Conservation (phyloP, 2,888 invertebrate genomes). For the Pachymerium ferrugineum region DNA sequence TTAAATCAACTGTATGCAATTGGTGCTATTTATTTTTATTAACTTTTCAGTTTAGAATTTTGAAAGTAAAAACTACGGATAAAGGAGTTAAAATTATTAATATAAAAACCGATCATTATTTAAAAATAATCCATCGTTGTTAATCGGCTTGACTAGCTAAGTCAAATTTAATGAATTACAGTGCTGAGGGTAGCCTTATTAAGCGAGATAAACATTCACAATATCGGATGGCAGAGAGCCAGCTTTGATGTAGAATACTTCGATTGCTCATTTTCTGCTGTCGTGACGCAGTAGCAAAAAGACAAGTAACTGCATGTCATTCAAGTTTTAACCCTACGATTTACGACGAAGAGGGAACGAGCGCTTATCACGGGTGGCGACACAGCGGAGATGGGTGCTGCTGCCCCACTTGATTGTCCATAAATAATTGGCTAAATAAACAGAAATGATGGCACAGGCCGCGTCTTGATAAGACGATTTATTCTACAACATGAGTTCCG, state of each 20-base stretch:
- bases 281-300: constrained; percentile 20
- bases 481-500: constrained; percentile 21
- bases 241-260: background rate
- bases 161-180: constrained; percentile 17
- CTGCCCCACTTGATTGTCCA: constrained; percentile 25
- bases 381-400: background rate
- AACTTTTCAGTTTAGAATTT: too few species aligned
- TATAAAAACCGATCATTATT: constrained; percentile 18
- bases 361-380: constrained; percentile 21
- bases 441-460: constrained; percentile 13
- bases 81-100: too few species aligned
- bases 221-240: background rate
- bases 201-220: background rate
- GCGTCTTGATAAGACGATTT: constrained; percentile 24
- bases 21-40: too few species aligned
- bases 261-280: constrained; percentile 11
- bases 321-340: constrained; percentile 17
- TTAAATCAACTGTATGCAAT: too few species aligned
- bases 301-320: background rate
- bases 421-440: constrained; percentile 27
- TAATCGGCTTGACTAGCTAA: constrained; percentile 24
- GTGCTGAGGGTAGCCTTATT: background rate
- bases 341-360: background rate
- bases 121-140: constrained; percentile 5
- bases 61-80: too few species aligned